Conservation (phyloP, 1,140 invertebrate genomes). For the Drosophila mayri region DNA sequence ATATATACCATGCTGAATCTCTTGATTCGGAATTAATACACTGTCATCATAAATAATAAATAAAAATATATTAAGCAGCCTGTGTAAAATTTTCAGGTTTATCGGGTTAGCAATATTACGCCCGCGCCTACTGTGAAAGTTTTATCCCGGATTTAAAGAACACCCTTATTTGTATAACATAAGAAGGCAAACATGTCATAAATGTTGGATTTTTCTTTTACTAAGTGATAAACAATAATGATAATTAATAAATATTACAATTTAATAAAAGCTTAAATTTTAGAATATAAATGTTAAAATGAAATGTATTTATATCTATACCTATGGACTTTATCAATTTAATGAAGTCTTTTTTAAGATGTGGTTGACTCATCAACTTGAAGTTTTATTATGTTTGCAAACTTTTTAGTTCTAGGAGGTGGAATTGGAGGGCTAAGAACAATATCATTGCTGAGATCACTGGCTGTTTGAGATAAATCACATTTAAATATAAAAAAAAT, state of each 20-base stretch:
- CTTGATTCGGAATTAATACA: no score
- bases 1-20: no score
- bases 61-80: no score
- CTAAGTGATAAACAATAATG: neutral
- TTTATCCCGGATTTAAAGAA: no score
- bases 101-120: no score
- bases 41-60: no score
- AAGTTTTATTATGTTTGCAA: neutral
- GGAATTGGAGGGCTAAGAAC: constrained; percentile 19
- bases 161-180: neutral
- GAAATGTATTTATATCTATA: neutral
- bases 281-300: neutral
- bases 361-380: neutral
- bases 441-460: neutral
- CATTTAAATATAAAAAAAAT: neutral
- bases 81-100: no score
- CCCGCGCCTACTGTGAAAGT: no score
- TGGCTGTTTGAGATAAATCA: neutral
- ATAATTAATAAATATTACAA: neutral
- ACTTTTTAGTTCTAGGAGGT: constrained; percentile 35
- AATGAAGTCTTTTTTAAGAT: neutral
- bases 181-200: neutral
- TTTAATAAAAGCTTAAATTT: neutral
- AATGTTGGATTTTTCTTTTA: neutral
- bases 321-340: neutral